Base-by-base conservation (phyloP, 2,797 vertebrate genomes). In the Choloepus didactylus region DNA sequence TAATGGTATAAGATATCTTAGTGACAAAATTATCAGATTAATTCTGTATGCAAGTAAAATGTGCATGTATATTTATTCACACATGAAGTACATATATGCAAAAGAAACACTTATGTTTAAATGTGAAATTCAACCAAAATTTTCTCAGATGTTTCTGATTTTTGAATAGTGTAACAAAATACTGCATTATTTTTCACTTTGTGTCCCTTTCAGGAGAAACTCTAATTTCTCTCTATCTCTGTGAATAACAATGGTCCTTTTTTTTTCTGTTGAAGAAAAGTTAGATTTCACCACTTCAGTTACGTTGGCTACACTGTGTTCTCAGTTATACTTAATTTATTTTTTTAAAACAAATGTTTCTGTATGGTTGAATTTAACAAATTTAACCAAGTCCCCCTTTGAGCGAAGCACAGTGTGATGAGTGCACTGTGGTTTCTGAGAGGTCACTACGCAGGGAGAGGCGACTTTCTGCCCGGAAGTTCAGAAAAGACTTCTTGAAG, bases 11-110 rank as follows among this genome's bases (percentile, higher is more conserved):
- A 91, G 12, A n/a, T 79, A 25, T 67, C 44, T 95, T 91, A 89
- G 62, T 91, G 89, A 93, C 88, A 92, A 81, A 95, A 87, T 89
- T 59, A 77, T 92, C 8, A 64, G 49, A 94, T 84, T 95, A 94
- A 88, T 87, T 94, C 92, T 59, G 23, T 84, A 27, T 85, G 6
- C 69, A 59, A 7, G 25, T 94, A 79, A 89, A 90, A 49, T 90
- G 79, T 84, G 69, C 44, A 35, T 62, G 21, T 18, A 1, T 75
- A 31, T 85, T 14, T 75, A 72, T 70, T 51, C 44, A 54, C 44
- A 85, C 5, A 94, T 6, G 56, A 62, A 64, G 38, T 62, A 62
- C 29, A 16, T 64, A 51, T 49, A 19, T 56, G 21, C 8, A 44
- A 64, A 97, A 82, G n/a, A 91, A 54, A 56, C 7, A 31, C 16